These are phyloP conservation scores for Oncorhynchus mykiss DNA, from an alignment of 2,113 vertebrate genomes.

Conservation along the genomic window DNA sequence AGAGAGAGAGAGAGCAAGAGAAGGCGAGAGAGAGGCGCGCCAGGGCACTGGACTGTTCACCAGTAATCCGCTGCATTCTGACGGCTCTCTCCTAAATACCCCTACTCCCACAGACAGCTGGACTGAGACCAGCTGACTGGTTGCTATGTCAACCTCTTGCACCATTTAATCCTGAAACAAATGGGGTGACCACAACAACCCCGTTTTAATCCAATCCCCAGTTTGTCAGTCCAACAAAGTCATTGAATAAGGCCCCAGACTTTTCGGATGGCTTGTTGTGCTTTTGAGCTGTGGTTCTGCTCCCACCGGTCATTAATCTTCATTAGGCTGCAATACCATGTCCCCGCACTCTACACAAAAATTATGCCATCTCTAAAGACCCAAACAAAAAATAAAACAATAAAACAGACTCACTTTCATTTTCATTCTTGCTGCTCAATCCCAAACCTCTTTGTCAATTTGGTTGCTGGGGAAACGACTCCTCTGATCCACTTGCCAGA, in stretches of 20 bases:
- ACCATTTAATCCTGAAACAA: slow-evolving; percentile 52
- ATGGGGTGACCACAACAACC: slow-evolving; percentile 46
- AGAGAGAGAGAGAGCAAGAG: neutral
- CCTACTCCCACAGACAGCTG: slow-evolving; percentile 58
- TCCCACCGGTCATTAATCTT: neutral
- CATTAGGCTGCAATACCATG: neutral
- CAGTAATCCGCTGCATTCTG: slow-evolving; percentile 46
- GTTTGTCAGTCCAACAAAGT: neutral
- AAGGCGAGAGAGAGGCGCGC: neutral
- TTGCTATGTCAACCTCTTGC: slow-evolving; percentile 64
- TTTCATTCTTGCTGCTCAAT: neutral
- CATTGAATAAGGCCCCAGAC: neutral
- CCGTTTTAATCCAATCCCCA: slow-evolving; percentile 39
- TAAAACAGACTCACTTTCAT: neutral
- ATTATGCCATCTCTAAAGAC: neutral
- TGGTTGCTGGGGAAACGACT: slow-evolving; percentile 8
- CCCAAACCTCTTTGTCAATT: neutral
- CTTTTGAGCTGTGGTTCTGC: neutral
- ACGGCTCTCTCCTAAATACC: slow-evolving; percentile 38
- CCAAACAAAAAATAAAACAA: neutral
- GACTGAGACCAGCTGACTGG: slow-evolving; percentile 62
- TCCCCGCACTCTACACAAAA: neutral
- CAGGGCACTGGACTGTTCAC: slow-evolving; percentile 9
- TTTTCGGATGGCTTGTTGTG: neutral
- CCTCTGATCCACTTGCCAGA: neutral